Evolutionary conservation across 2,797 vertebrate genomes (phyloP), one percentile per base, ranked within the genome.

Genomic region (Tapera naevia): DNA sequence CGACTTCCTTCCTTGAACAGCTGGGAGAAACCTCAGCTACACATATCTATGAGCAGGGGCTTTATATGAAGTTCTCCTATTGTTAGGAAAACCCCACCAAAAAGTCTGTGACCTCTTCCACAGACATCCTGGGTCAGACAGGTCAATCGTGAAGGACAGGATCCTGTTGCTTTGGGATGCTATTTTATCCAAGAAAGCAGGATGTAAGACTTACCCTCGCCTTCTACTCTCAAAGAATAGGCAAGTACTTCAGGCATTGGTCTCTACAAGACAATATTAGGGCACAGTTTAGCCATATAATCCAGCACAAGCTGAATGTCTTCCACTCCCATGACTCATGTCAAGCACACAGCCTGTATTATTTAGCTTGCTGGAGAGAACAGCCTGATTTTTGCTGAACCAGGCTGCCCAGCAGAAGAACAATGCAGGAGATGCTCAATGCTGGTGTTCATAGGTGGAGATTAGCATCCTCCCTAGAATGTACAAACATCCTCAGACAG

Each of bases 121-220:
- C 88, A 95, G 90, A 95, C 78, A 96, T 96, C 96, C 96, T 95
- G 86, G 78, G 93, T 93, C 92, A 94, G 56, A 30, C 83, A 80
- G 93, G 96, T 94, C 94, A 95, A 51, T 32, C 64, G 45, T 6
- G 23, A n/a, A 86, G 22, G 8, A 39, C 56, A 85, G 71, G 35
- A 79, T 46, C 91, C 88, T 3, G 5, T 2, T 58, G 37, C 66
- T 90, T 89, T 58, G 43, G 39, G 86, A 53, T 73, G 21, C n/a
- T 62, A 19, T 81, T 93, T 60, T 74, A 37, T 81, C 78, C 78
- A 94, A 37, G 88, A 93, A 87, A 85, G 88, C 86, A 93, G 94
- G 95, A 95, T 87, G 32, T 5, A 8, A 82, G 53, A 30, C 30
- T 39, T 53, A 37, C 21, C 18, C 70, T 17, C 17, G 32, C 16